These are phyloP conservation scores for Notamacropus eugenii DNA, from an alignment of 2,797 vertebrate genomes.

Conservation along the genomic window DNA sequence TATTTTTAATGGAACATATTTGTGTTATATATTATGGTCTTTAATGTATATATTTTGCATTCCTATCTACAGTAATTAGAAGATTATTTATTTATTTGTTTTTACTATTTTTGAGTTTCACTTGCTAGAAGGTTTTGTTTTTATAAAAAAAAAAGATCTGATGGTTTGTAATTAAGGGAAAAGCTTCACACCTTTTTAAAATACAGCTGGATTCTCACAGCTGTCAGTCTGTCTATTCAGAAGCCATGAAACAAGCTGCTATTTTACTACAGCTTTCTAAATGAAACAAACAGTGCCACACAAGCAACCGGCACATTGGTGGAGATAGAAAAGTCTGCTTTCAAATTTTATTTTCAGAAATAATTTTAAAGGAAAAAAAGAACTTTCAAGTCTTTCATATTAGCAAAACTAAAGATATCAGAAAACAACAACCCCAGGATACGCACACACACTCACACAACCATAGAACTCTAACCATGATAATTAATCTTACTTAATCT, in stretches of 20 bases:
- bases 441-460: neutral
- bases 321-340: constrained; percentile 31
- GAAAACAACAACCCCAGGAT: neutral
- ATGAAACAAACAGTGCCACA: constrained; percentile 26
- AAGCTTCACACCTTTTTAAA: constrained; percentile 42
- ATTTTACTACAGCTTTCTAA: constrained; percentile 65
- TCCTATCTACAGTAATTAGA: neutral
- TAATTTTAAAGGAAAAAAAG: neutral
- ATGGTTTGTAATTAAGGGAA: constrained; percentile 14
- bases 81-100: neutral
- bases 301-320: constrained; percentile 54
- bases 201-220: constrained; percentile 46
- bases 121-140: constrained; percentile 53
- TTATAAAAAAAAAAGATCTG: constrained; percentile 23
- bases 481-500: neutral
- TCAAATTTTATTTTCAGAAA: constrained; percentile 25
- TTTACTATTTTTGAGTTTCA: constrained; percentile 4
- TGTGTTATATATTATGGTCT: neutral
- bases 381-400: neutral
- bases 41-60: neutral
- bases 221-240: constrained; percentile 64
- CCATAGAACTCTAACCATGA: neutral
- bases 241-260: constrained; percentile 48
- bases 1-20: neutral
- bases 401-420: neutral